Conservation (phyloP, 2,113 vertebrate species). For the Ageneiosus marmoratus region DNA sequence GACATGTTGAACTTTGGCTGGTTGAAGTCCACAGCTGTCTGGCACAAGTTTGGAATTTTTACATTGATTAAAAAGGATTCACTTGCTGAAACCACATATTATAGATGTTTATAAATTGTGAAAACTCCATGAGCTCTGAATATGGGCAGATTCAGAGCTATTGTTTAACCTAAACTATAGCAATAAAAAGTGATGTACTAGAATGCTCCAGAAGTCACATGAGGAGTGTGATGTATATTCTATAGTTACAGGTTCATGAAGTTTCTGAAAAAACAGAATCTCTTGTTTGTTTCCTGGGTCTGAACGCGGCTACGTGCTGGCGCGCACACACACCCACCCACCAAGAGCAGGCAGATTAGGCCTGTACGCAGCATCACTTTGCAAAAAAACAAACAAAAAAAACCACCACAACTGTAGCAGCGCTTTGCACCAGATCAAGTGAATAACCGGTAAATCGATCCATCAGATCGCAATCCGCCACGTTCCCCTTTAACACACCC, state of each 20-base stretch:
- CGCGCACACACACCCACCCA: conserved; percentile 50
- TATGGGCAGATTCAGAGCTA: background rate
- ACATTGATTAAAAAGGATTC: no score
- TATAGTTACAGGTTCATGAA: background rate
- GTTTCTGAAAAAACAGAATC: no score
- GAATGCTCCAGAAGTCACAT: background rate
- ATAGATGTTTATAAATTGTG: background rate
- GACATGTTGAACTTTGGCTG: conserved; percentile 37
- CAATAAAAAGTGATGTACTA: background rate
- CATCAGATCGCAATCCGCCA: no score
- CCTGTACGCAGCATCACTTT: background rate
- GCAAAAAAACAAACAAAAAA: background rate
- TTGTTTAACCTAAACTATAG: background rate
- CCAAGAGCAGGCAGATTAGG: background rate
- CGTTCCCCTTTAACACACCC: background rate
- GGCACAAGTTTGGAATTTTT: background rate
- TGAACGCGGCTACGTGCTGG: conserved; percentile 49
- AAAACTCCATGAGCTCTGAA: background rate
- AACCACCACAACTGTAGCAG: background rate
- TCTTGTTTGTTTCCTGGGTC: background rate
- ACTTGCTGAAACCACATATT: no score
- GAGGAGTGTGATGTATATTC: background rate
- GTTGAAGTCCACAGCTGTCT: conserved; percentile 19
- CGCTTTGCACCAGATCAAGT: no score
- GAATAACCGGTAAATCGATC: no score